These are phyloP conservation scores for Eumeta japonica DNA, from an alignment of 1,140 invertebrate species.

Conservation along the genomic window DNA sequence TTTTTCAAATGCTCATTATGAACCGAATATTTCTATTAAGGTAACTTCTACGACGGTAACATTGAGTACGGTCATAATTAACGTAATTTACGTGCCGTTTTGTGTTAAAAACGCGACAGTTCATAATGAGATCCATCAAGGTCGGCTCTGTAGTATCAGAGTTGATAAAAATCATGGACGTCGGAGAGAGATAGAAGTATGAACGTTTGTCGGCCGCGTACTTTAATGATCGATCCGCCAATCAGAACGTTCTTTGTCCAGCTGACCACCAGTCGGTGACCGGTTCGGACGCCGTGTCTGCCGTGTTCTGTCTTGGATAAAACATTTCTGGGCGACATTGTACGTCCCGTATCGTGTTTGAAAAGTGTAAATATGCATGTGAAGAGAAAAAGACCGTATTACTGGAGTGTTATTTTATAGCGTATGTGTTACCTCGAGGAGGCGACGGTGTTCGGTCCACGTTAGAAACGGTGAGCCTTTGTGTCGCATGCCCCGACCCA, in stretches of 20 bases:
- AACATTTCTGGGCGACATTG: conserved; percentile 34
- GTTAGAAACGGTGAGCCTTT: too few species aligned
- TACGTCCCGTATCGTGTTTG: conserved; percentile 34
- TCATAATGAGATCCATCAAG: conserved; percentile 18
- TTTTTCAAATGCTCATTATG: conserved; percentile 49
- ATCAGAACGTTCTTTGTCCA: conserved; percentile 33
- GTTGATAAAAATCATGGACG: conserved; percentile 22
- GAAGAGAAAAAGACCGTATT: conserved; percentile 52
- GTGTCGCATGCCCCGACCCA: too few species aligned
- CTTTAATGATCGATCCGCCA: conserved; percentile 47
- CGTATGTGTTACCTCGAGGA: conserved; percentile 38
- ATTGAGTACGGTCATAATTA: not conserved
- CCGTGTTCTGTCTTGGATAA: conserved; percentile 23
- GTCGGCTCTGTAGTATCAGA: conserved; percentile 12
- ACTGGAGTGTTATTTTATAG: conserved; percentile 54
- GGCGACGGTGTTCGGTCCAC: conserved; percentile 33
- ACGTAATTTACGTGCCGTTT: not conserved
- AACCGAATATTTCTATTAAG: conserved; percentile 4
- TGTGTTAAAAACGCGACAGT: not conserved
- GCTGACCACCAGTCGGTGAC: conserved; percentile 40
- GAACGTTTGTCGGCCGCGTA: conserved; percentile 22
- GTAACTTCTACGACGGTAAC: not conserved
- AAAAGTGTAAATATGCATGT: conserved; percentile 54
- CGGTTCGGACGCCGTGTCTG: conserved; percentile 20
- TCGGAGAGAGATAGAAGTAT: conserved; percentile 19